phyloP scores from a whole-genome alignment of 1,140 invertebrate species.

The Geopemphigus sp. region DNA sequence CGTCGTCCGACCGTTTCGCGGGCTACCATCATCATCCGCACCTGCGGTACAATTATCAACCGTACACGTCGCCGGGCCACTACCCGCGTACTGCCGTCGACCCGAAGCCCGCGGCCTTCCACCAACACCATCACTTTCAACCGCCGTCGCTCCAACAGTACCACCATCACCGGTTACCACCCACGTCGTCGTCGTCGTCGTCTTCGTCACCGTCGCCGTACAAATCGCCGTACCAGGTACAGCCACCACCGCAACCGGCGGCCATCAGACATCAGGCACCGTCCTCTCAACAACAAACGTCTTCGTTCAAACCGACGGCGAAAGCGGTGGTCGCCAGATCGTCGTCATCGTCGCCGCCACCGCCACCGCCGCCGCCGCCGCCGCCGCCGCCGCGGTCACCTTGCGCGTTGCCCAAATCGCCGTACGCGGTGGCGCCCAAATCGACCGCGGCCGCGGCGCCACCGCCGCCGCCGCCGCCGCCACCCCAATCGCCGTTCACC shows the following conservation, averaged over 20 bases:
- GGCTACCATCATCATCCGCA: slow-evolving; percentile 55
- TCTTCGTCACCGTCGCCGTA: slow-evolving; percentile 26
- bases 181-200: neutral
- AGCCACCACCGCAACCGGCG: neutral
- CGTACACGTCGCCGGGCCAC: slow-evolving; percentile 38
- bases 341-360: neutral
- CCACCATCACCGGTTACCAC: neutral
- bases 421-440: neutral
- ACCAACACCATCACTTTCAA: neutral
- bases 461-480: too few relatives aligned
- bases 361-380: slow-evolving; percentile 15
- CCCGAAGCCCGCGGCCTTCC: slow-evolving; percentile 23
- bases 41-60: slow-evolving; percentile 32
- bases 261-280: neutral
- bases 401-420: neutral
- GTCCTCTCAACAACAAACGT: too few relatives aligned
- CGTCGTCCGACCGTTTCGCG: slow-evolving; percentile 56
- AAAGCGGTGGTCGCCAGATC: neutral
- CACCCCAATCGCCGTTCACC: slow-evolving; percentile 14
- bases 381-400: neutral
- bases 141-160: neutral
- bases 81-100: slow-evolving; percentile 41
- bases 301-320: neutral
- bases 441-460: neutral
- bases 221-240: slow-evolving; percentile 9